Conservation (phyloP, 2,888 invertebrate genomes). For the Ditylenchus weischeri region DNA sequence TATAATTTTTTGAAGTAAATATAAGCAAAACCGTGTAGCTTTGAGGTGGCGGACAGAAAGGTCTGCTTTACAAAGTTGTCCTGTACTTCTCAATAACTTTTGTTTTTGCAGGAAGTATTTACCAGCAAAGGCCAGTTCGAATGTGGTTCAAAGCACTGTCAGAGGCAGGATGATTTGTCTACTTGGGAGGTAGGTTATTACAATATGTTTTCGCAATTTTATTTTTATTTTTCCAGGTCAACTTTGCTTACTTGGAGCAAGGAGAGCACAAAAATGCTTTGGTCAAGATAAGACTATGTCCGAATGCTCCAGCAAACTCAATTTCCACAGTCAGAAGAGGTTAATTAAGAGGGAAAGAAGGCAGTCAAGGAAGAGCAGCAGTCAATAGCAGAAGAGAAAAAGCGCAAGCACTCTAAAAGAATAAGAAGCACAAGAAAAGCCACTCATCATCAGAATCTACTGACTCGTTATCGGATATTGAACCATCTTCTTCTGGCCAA, state of each 20-base stretch:
- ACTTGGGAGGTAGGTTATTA: slow-evolving; percentile 86
- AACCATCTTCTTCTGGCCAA: slow-evolving; percentile 21
- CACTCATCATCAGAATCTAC: not conserved
- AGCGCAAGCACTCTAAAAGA: slow-evolving; percentile 5
- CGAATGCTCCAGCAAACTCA: slow-evolving; percentile 83
- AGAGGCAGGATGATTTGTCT: slow-evolving; percentile 66
- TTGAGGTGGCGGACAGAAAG: slow-evolving; percentile 88
- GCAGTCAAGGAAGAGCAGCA: slow-evolving; percentile 19
- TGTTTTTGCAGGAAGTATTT: slow-evolving; percentile 71
- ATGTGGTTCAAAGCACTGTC: slow-evolving; percentile 83
- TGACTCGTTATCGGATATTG: slow-evolving; percentile 6
- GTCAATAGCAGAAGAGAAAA: slow-evolving; percentile 12
- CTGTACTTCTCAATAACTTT: no score
- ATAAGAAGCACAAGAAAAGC: slow-evolving; percentile 1
- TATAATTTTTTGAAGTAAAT: slow-evolving; percentile 63
- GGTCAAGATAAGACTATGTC: slow-evolving; percentile 86
- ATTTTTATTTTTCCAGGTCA: slow-evolving; percentile 61
- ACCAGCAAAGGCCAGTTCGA: slow-evolving; percentile 78
- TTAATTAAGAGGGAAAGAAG: slow-evolving; percentile 34
- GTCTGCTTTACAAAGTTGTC: no score
- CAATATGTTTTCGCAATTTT: no score
- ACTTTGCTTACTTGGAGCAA: slow-evolving; percentile 86
- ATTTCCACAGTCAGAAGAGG: slow-evolving; percentile 77
- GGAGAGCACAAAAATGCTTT: slow-evolving; percentile 85
- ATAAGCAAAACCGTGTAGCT: slow-evolving; percentile 92